Percentiles rank a stretch among this genome's conserved stretches.
Evolutionary conservation across 2,113 vertebrate species (phyloP).

Genomic region (Acinonyx jubatus): DNA sequence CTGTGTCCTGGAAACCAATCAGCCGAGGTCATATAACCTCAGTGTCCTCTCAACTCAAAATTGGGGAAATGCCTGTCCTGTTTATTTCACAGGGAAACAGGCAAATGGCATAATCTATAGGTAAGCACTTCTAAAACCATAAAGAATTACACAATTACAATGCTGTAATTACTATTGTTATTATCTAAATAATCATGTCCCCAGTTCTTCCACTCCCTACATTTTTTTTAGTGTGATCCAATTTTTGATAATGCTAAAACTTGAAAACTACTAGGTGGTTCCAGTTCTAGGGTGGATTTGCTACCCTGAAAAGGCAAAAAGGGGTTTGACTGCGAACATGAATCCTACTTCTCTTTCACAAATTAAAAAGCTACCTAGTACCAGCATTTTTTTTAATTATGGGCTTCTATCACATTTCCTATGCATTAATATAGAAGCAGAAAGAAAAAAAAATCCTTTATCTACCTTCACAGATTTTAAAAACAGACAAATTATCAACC

Average conservation of each 20-base stretch:
- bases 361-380: slow-evolving; percentile 6
- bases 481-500: slow-evolving; percentile 25
- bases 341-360: slow-evolving; percentile 17
- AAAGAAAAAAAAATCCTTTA: neutral
- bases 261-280: neutral
- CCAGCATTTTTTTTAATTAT: neutral
- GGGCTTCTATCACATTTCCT: neutral
- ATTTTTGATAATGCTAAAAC: neutral
- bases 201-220: neutral
- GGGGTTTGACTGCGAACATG: neutral
- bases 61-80: neutral
- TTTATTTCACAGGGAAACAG: neutral
- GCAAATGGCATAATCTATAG: neutral
- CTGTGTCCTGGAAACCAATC: neutral
- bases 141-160: neutral
- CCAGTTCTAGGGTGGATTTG: neutral
- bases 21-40: neutral
- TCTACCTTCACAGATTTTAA: slow-evolving; percentile 6
- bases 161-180: neutral
- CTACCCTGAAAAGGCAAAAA: neutral
- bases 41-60: neutral
- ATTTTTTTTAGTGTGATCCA: slow-evolving; percentile 10
- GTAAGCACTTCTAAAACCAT: slow-evolving; percentile 7
- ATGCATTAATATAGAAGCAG: neutral
- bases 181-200: neutral